Percentiles rank a stretch among this genome's conserved stretches.
Conservation (phyloP, 2,888 invertebrate genomes). For the Gymnocheta viridis region DNA sequence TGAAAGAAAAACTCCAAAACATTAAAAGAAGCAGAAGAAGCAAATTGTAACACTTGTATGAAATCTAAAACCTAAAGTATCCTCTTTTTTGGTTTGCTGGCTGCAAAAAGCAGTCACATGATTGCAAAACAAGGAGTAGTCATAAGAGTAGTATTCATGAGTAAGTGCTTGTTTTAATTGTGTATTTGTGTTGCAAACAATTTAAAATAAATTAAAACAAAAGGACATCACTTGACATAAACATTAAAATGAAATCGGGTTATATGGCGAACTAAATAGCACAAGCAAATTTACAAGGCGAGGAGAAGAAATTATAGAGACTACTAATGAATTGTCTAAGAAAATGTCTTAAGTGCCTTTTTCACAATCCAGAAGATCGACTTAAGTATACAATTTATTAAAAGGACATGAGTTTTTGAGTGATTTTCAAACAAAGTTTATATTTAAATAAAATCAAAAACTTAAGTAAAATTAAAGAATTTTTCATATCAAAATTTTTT, state of each 20-base stretch:
- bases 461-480: too few species aligned
- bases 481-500: background rate
- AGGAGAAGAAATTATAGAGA: background rate
- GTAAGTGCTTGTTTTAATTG: constrained; percentile 12
- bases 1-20: constrained; percentile 8
- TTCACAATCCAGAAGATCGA: too few species aligned
- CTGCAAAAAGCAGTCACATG: background rate
- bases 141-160: too few species aligned
- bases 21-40: background rate
- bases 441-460: too few species aligned
- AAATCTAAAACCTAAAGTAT: constrained; percentile 44
- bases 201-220: constrained; percentile 53
- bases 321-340: background rate
- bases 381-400: too few species aligned
- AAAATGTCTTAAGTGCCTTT: too few species aligned
- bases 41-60: constrained; percentile 34
- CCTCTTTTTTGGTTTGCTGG: background rate
- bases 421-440: too few species aligned
- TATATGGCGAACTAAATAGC: background rate
- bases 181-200: constrained; percentile 25
- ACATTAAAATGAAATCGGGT: constrained; percentile 31
- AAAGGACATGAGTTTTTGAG: too few species aligned
- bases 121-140: background rate
- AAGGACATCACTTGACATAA: constrained; percentile 51
- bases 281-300: background rate